These are phyloP conservation scores for Temnothorax nylanderi DNA, from an alignment of 1,140 invertebrate species.

Conservation along the genomic window DNA sequence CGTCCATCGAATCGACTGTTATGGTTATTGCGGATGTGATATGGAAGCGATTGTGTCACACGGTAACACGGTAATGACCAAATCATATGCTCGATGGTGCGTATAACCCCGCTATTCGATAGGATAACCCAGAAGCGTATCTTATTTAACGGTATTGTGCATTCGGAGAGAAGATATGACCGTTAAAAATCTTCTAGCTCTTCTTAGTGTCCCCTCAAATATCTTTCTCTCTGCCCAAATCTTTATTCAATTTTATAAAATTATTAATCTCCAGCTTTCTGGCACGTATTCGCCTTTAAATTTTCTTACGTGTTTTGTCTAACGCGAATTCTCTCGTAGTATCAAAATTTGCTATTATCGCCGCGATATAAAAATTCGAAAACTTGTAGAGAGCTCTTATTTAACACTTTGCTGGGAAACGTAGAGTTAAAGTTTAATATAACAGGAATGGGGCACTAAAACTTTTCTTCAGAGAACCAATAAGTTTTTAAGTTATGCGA, in stretches of 20 bases:
- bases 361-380: neutral
- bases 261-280: neutral
- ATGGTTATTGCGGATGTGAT: slow-evolving; percentile 46
- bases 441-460: neutral
- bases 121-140: slow-evolving; percentile 10
- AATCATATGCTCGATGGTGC: slow-evolving; percentile 41
- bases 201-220: neutral
- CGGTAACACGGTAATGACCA: slow-evolving; percentile 25
- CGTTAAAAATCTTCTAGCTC: neutral
- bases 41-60: slow-evolving; percentile 15
- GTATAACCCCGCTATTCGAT: slow-evolving; percentile 26
- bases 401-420: slow-evolving; percentile 1
- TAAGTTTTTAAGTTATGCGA: neutral
- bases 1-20: slow-evolving; percentile 24
- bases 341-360: neutral
- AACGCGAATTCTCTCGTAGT: neutral
- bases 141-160: slow-evolving; percentile 1
- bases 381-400: neutral
- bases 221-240: neutral
- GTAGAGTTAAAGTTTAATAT: slow-evolving; percentile 8
- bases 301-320: neutral
- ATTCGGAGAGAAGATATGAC: slow-evolving; percentile 14
- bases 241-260: neutral
- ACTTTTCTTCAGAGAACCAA: neutral
- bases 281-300: neutral